Evolutionary conservation across 2,797 vertebrate species (phyloP).

Genomic region (Chloroceryle inda): DNA sequence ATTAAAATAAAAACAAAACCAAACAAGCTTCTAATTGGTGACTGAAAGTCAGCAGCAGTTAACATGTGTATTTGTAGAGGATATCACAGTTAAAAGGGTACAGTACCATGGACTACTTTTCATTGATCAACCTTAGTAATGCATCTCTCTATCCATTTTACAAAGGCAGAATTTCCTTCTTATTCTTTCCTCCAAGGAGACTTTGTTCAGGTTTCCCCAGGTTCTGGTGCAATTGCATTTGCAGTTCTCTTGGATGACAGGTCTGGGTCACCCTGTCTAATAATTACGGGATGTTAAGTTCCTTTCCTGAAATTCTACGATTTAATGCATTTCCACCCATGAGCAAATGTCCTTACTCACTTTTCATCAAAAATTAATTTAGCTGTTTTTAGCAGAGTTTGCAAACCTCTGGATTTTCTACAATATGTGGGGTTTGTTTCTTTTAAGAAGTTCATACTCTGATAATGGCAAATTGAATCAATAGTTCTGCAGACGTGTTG

Average conservation of each 20-base stretch:
- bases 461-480: neutral
- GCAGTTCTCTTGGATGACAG: fast-evolving
- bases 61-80: neutral
- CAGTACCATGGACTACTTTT: neutral
- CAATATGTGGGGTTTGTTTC: neutral
- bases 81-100: neutral
- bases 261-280: neutral
- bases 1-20: neutral
- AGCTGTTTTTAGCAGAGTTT: neutral
- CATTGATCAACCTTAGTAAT: neutral
- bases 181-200: neutral
- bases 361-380: neutral
- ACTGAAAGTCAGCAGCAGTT: neutral
- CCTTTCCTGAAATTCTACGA: neutral
- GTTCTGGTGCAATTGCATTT: neutral
- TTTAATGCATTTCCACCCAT: neutral
- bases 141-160: neutral
- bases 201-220: neutral
- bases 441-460: neutral
- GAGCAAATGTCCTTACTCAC: neutral
- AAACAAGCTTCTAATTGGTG: neutral
- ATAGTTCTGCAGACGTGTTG: neutral
- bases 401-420: neutral
- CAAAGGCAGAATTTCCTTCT: neutral
- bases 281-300: neutral